Evolutionary conservation across 2,113 vertebrate genomes (phyloP).

Genomic region (Pycnonotus jocosus): DNA sequence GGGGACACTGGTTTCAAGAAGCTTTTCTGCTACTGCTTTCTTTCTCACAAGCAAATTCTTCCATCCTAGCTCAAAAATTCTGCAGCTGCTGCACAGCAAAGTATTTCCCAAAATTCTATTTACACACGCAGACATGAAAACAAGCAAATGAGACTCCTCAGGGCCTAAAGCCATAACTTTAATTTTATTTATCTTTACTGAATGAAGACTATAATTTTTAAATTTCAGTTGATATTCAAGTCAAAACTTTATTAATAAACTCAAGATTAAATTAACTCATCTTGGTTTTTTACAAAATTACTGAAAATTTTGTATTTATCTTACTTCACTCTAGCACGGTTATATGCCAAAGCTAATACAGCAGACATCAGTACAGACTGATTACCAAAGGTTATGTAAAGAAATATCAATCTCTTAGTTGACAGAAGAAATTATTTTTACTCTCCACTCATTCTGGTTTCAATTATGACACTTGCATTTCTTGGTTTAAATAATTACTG

Average conservation of each 20-base stretch:
- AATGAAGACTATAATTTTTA: neutral
- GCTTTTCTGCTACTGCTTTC: neutral
- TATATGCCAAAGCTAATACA: neutral
- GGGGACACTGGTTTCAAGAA: neutral
- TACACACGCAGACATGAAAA: neutral
- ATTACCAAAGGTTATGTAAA: neutral
- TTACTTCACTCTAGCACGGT: neutral
- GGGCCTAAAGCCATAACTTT: neutral
- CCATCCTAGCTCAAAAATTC: neutral
- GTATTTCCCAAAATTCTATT: neutral
- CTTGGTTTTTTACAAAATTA: neutral
- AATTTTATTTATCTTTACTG: neutral
- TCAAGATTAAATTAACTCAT: neutral
- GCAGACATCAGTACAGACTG: neutral
- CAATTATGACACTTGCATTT: accelerated
- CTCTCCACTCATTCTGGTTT: neutral
- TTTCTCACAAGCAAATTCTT: neutral
- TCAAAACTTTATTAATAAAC: neutral
- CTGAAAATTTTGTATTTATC: neutral
- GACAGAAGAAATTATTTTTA: neutral
- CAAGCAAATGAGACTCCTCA: neutral
- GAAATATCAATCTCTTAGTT: neutral
- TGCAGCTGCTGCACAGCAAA: neutral
- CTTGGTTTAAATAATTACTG: neutral
- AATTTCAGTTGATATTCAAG: neutral